Conservation (phyloP, 2,888 invertebrate species). For the Lepidochrysops patricia region DNA sequence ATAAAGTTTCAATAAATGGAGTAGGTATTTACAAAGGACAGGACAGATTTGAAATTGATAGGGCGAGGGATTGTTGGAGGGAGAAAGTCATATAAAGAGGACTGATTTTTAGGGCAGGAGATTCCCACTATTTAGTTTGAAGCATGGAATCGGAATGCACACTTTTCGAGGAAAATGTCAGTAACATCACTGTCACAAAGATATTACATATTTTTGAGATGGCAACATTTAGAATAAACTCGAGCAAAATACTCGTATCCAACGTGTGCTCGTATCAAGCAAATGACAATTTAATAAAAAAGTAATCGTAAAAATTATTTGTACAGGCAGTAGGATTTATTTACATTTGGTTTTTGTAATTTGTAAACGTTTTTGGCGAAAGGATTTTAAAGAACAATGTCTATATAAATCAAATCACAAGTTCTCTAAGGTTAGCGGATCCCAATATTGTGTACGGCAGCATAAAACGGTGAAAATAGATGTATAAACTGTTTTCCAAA, state of each 20-base stretch:
- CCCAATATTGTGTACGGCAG: conserved; percentile 50
- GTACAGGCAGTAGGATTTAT: conserved; percentile 38
- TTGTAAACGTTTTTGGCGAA: conserved; percentile 39
- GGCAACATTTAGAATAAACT: not conserved
- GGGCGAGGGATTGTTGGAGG: too few relatives aligned
- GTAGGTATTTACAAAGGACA: too few relatives aligned
- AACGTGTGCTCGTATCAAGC: not conserved
- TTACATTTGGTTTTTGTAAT: conserved; percentile 41
- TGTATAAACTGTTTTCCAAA: conserved; percentile 59
- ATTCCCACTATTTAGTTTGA: too few relatives aligned
- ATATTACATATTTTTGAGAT: too few relatives aligned
- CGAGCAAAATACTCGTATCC: not conserved
- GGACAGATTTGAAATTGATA: too few relatives aligned
- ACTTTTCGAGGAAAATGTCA: too few relatives aligned
- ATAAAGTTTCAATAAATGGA: too few relatives aligned
- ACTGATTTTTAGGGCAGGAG: too few relatives aligned
- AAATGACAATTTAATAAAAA: not conserved
- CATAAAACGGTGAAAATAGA: conserved; percentile 54
- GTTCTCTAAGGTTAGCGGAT: conserved; percentile 41
- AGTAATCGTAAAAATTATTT: conserved; percentile 25
- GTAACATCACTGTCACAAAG: too few relatives aligned
- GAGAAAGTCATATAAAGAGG: too few relatives aligned
- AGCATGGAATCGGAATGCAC: too few relatives aligned
- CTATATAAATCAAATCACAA: conserved; percentile 37
- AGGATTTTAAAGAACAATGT: conserved; percentile 32